Evolutionary conservation across 2,113 vertebrate species (phyloP), one percentile per base, ranked within the genome.

Genomic region (Crotalus tigris): DNA sequence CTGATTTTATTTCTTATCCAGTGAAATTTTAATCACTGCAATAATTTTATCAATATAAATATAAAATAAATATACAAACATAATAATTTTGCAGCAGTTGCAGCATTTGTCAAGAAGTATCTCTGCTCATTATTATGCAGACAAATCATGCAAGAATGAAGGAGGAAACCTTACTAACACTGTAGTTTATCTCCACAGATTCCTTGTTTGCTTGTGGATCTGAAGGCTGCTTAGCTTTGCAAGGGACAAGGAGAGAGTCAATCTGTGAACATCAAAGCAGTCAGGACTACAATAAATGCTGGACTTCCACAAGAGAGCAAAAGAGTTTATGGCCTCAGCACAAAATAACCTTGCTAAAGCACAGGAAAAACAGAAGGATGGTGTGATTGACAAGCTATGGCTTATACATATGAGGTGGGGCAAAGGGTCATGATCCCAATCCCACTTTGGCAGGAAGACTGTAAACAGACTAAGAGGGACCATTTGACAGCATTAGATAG

Each of bases 311-410:
- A 85, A 90, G 93, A 95, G 94, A 94, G 92, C 92, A 96, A 95
- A 92, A 96, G 94, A 93, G 96, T 97, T 96, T 97, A 96, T 88
- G 93, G 96, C 95, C 95, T 96, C 95, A 93, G 88, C 1, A 0
- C 92, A 93, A 92, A 96, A 95, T 96, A 97, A 96, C 96, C 95
- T 96, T 95, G 90, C 95, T 96, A 92, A 96, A 96, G 91, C 69
- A 95, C 2, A 90, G 93, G 94, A 96, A 95, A 96, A 95, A 95
- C 87, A 95, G 95, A 95, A 97, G 96, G 95, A 93, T 95, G 88
- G 46, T 95, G 93, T 96, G 96, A 97, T 94, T 97, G 97, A 97
- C 96, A 97, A 97, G 94, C 95, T 96, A 96, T 97, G 90, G 95
- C 93, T 97, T 95, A 96, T 93, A 97, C 93, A 96, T 96, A 96